phyloP scores from a whole-genome alignment of 92 coral and sea anemone genomes.

The Heteractis magnifica region DNA sequence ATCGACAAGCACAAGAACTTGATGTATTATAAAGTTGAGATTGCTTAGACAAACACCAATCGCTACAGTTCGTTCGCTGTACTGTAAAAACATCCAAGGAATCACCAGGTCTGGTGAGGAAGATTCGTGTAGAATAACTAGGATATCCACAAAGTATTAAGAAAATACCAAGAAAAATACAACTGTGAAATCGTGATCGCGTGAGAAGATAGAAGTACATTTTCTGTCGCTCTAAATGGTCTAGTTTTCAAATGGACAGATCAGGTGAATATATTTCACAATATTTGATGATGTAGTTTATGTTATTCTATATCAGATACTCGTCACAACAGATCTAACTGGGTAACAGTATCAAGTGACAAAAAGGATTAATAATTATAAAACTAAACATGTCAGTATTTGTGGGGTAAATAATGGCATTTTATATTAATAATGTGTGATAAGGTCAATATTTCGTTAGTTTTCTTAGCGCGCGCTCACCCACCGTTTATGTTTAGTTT shows the following conservation, averaged over 20 bases:
- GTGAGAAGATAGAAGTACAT: background rate
- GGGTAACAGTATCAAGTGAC: background rate
- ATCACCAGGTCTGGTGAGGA: background rate
- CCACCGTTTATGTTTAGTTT: too few species aligned
- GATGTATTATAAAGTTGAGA: background rate
- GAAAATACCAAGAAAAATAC: background rate
- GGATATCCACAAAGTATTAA: background rate
- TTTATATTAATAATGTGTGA: background rate
- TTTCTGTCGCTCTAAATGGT: background rate
- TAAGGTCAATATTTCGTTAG: too few species aligned
- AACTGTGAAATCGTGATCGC: background rate
- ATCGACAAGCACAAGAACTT: constrained; percentile 9
- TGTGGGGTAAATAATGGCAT: background rate
- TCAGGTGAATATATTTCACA: background rate
- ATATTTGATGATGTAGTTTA: background rate
- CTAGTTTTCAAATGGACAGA: background rate
- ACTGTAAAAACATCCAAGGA: background rate
- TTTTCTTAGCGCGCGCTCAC: too few species aligned
- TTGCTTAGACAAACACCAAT: background rate
- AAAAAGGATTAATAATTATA: background rate
- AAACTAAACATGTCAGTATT: background rate
- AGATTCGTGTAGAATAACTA: background rate
- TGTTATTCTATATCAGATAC: background rate
- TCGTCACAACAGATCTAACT: background rate
- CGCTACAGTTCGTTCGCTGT: background rate